phyloP scores from a whole-genome alignment of 2,113 vertebrate species.

The Ciconia maguari region DNA sequence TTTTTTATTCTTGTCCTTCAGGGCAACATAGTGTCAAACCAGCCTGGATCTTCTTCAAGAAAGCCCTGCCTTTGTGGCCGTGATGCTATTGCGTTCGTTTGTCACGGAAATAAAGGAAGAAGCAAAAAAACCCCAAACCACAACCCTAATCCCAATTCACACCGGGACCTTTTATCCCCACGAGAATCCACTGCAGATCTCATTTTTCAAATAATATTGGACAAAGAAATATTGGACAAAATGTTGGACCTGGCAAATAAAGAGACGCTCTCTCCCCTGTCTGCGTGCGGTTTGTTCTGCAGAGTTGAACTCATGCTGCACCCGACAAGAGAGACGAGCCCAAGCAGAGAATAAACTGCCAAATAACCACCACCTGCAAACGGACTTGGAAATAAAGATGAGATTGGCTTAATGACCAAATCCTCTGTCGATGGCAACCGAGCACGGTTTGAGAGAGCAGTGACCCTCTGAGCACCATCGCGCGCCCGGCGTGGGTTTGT shows the following conservation, averaged over 20 bases:
- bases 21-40: not conserved
- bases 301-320: not conserved
- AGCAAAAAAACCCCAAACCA: not conserved
- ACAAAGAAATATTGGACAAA: not conserved
- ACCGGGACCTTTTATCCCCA: not conserved
- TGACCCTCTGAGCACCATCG: accelerated
- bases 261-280: not conserved
- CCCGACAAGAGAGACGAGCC: not conserved
- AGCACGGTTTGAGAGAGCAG: accelerated
- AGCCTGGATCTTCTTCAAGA: not conserved
- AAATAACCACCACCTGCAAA: not conserved
- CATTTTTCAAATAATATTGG: not conserved
- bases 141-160: not conserved
- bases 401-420: not conserved
- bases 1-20: not conserved
- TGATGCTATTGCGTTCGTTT: not conserved
- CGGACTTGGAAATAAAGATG: not conserved
- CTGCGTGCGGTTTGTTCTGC: not conserved
- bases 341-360: not conserved
- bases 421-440: not conserved
- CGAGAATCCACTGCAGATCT: not conserved
- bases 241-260: not conserved
- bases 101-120: not conserved
- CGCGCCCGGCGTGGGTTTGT: accelerated
- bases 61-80: not conserved